Evolutionary conservation across 1,140 invertebrate species (phyloP), one percentile per base, ranked within the genome.

Genomic region (Drosophila tristis): DNA sequence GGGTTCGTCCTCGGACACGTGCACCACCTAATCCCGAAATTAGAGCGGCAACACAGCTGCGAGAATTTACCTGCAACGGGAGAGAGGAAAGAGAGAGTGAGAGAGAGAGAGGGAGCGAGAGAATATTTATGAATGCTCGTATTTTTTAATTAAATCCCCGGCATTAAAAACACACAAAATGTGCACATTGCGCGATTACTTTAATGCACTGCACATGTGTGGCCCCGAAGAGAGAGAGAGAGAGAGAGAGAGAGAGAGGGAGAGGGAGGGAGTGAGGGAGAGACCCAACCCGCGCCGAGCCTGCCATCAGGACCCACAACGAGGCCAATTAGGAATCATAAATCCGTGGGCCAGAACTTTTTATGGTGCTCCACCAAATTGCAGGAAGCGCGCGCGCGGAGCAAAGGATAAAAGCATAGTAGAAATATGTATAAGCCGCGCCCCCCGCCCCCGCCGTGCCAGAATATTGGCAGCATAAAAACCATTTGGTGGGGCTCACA

Each of bases 271-370:
- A n/a, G n/a, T n/a, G n/a, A n/a, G n/a, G n/a, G n/a, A n/a, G n/a
- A n/a, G n/a, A n/a, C n/a, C n/a, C n/a, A n/a, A n/a, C n/a, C n/a
- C n/a, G n/a, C n/a, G n/a, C 47, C 39, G 31, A 16, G 8, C 31
- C 31, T 31, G 8, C 31, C 29, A 29, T 2, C 29, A 29, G 29
- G 29, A 7, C 65, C 50, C 53, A 16, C 16, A 35, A 26, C 50
- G n/a, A 44, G 39, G 63, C 78, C 81, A 86, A 86, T 86, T 86
- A 87, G 57, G 74, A 80, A 77, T 76, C 80, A 62, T 61, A 76
- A 84, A 84, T 84, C 73, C 72, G 62, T 73, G 76, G 68, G 39
- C 43, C 65, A 50, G 71, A 78, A 82, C 78, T 75, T 87, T 78
- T 67, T 81, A 63, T 67, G 67, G 35, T 39, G 13, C 50, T 35